Conservation (phyloP, 1,140 invertebrate genomes). For the Brachystomella parvula region DNA sequence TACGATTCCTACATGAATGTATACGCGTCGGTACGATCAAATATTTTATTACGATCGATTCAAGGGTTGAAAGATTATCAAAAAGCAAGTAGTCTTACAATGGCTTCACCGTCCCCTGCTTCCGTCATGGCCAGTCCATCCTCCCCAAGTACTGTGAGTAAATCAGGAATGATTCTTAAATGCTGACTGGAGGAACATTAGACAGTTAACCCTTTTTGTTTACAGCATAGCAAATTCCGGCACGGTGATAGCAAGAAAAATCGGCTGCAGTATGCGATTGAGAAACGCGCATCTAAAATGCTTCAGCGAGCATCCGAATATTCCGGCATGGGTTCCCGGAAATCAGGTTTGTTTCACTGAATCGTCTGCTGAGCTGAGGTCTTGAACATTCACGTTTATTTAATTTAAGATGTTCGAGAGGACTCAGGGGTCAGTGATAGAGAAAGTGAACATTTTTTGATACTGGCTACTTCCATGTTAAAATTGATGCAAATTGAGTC, state of each 20-base stretch:
- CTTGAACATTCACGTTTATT: slow-evolving; percentile 38
- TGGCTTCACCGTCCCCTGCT: slow-evolving; percentile 28
- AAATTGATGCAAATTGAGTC: slow-evolving; percentile 82
- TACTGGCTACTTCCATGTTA: slow-evolving; percentile 75
- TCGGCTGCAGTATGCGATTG: slow-evolving; percentile 51
- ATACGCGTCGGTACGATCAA: slow-evolving; percentile 67
- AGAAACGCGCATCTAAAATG: slow-evolving; percentile 79
- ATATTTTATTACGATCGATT: slow-evolving; percentile 65
- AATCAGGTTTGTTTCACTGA: slow-evolving; percentile 42
- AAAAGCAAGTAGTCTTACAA: slow-evolving; percentile 55
- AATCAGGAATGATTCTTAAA: background rate
- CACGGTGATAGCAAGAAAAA: slow-evolving; percentile 37
- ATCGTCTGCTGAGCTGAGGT: background rate
- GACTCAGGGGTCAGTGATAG: slow-evolving; percentile 60
- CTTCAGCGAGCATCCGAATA: slow-evolving; percentile 71
- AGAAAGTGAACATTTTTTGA: slow-evolving; percentile 78
- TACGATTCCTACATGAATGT: slow-evolving; percentile 69
- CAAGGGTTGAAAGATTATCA: slow-evolving; percentile 72
- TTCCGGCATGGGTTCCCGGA: slow-evolving; percentile 49
- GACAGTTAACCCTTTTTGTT: background rate
- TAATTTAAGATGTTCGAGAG: slow-evolving; percentile 48
- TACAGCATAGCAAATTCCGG: slow-evolving; percentile 46
- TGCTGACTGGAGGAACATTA: background rate
- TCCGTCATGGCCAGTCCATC: slow-evolving; percentile 23
- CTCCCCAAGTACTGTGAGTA: slow-evolving; percentile 40